phyloP scores from a whole-genome alignment of 2,797 vertebrate species.

The Rhynchonycteris naso region DNA sequence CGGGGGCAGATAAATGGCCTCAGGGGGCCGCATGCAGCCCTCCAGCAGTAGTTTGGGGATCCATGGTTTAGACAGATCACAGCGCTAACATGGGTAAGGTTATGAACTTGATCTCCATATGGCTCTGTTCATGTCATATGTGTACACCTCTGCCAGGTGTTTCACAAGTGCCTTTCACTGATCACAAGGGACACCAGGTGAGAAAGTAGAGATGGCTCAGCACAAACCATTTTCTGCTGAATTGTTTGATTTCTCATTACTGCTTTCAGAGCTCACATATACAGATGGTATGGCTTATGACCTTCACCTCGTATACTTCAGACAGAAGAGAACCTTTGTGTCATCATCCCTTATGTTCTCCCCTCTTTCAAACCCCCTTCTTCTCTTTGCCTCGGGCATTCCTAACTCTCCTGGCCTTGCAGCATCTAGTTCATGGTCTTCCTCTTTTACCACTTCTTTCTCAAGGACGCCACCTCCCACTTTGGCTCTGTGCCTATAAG shows the following conservation, averaged over 20 bases:
- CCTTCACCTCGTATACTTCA: neutral
- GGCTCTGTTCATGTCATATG: neutral
- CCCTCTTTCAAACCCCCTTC: neutral
- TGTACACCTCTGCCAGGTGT: neutral
- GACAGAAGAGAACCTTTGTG: neutral
- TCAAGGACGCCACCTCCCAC: neutral
- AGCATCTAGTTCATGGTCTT: neutral
- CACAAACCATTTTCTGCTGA: neutral
- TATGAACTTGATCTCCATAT: neutral
- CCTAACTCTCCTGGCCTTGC: neutral
- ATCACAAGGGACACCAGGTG: conserved; percentile 32
- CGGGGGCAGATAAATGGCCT: no score
- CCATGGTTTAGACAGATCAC: neutral
- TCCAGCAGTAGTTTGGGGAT: no score
- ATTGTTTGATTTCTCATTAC: neutral
- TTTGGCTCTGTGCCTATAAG: neutral
- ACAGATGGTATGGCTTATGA: neutral
- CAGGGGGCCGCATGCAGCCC: no score
- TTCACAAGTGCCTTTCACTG: neutral
- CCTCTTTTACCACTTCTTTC: neutral
- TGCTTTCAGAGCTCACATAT: neutral
- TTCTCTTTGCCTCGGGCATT: neutral
- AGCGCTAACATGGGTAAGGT: neutral
- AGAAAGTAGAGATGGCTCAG: neutral
- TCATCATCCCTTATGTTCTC: no score